A percentile compares a stretch with the other conserved stretches of the same genome.
Conservation (phyloP, 2,888 invertebrate genomes). For the Anoplius nigerrimus region DNA sequence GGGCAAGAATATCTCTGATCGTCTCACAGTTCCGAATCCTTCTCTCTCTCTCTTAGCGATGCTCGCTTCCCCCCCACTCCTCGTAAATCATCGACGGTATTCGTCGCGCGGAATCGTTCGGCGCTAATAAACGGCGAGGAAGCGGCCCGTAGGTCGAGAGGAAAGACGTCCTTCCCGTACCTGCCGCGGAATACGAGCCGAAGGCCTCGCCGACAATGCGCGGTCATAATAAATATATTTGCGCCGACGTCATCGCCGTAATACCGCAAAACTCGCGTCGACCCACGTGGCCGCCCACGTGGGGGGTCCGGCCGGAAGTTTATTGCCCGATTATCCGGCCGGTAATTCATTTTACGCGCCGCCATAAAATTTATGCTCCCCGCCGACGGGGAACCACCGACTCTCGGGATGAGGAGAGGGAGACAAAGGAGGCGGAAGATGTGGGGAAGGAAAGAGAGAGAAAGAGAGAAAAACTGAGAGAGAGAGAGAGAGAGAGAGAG, state of each 20-base stretch:
- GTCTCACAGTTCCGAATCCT: no score
- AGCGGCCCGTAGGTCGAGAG: background rate
- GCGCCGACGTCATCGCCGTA: slow-evolving; percentile 35
- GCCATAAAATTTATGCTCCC: slow-evolving; percentile 32
- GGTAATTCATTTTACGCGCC: slow-evolving; percentile 47
- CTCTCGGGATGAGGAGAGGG: background rate
- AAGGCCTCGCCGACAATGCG: slow-evolving; percentile 6
- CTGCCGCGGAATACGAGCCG: background rate
- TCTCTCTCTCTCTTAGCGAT: no score
- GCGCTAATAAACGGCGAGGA: background rate
- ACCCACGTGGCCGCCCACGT: slow-evolving; percentile 30
- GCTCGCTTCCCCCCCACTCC: no score
- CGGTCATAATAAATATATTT: slow-evolving; percentile 49
- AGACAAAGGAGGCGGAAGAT: no score
- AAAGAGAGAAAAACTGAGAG: no score
- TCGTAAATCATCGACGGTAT: background rate
- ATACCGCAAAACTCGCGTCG: slow-evolving; percentile 28
- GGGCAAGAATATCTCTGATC: no score
- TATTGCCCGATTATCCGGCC: slow-evolving; percentile 43
- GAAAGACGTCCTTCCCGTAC: background rate
- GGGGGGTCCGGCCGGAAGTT: slow-evolving; percentile 38
- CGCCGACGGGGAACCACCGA: slow-evolving; percentile 13
- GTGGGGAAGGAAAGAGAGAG: no score
- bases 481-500: no score
- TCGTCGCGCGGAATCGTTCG: background rate